Evolutionary conservation across 2,888 invertebrate genomes (phyloP).

Genomic region (Acleris literana): DNA sequence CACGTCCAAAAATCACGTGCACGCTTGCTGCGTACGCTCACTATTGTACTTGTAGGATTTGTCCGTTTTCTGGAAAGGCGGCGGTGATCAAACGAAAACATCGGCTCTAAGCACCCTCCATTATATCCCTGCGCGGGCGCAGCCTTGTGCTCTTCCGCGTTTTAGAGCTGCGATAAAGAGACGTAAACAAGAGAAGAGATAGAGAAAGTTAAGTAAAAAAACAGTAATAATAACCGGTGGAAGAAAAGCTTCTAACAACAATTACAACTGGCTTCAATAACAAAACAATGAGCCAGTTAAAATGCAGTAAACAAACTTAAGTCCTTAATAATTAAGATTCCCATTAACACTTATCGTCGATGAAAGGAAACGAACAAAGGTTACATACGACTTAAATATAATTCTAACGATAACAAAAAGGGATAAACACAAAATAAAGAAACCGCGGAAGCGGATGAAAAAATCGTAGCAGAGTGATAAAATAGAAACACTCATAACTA

Average conservation of each 20-base stretch:
- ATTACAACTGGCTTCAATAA: slow-evolving; percentile 5
- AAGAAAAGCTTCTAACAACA: slow-evolving; percentile 4
- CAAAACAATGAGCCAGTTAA: background rate
- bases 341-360: slow-evolving; percentile 36
- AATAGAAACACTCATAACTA: slow-evolving; percentile 24
- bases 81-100: slow-evolving; percentile 46
- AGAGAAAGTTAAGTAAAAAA: background rate
- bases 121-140: slow-evolving; percentile 42
- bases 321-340: slow-evolving; percentile 3
- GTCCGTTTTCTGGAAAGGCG: slow-evolving; percentile 47
- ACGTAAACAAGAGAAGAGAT: slow-evolving; percentile 6
- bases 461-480: slow-evolving; percentile 3
- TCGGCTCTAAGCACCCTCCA: slow-evolving; percentile 42
- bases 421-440: slow-evolving; percentile 30
- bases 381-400: slow-evolving; percentile 44
- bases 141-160: slow-evolving; percentile 42
- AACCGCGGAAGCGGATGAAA: slow-evolving; percentile 33
- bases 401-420: slow-evolving; percentile 39
- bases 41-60: slow-evolving; percentile 42
- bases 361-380: slow-evolving; percentile 43
- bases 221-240: background rate
- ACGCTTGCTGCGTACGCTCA: slow-evolving; percentile 24
- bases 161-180: slow-evolving; percentile 18
- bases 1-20: background rate
- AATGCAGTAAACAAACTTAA: background rate